Evolutionary conservation across 1,140 invertebrate genomes (phyloP).

Genomic region (Pristionchus pacificus): DNA sequence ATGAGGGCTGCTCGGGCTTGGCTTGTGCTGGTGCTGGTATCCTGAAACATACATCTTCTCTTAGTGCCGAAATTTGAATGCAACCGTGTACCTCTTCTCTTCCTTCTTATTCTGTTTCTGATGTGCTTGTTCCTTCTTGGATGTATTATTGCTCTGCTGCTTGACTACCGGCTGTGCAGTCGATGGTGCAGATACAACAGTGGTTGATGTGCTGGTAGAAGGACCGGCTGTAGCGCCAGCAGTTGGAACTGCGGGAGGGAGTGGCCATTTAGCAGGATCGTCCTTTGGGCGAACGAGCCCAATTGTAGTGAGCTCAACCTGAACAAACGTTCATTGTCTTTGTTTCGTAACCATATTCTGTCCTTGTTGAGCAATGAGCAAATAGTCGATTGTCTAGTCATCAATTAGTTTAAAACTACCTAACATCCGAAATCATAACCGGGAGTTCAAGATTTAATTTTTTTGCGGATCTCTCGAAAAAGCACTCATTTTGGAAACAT

Average conservation of each 20-base stretch:
- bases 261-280: constrained; percentile 38
- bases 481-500: no score
- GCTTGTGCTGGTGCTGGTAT: background rate
- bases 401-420: no score
- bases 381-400: no score
- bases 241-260: constrained; percentile 17
- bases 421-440: no score
- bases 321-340: constrained; percentile 11
- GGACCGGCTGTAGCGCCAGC: constrained; percentile 17
- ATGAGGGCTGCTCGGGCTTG: background rate
- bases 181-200: constrained; percentile 9
- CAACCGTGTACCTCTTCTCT: no score
- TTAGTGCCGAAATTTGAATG: background rate
- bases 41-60: background rate
- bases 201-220: constrained; percentile 6
- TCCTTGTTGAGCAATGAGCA: no score
- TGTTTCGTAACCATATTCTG: no score
- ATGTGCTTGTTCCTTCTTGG: background rate
- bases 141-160: background rate
- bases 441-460: no score
- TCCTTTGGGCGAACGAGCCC: constrained; percentile 32
- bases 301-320: constrained; percentile 31
- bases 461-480: no score
- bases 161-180: constrained; percentile 3
- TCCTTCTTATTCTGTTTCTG: background rate